Evolutionary conservation across 2,888 invertebrate genomes (phyloP).

Genomic region (Congeria kusceri): DNA sequence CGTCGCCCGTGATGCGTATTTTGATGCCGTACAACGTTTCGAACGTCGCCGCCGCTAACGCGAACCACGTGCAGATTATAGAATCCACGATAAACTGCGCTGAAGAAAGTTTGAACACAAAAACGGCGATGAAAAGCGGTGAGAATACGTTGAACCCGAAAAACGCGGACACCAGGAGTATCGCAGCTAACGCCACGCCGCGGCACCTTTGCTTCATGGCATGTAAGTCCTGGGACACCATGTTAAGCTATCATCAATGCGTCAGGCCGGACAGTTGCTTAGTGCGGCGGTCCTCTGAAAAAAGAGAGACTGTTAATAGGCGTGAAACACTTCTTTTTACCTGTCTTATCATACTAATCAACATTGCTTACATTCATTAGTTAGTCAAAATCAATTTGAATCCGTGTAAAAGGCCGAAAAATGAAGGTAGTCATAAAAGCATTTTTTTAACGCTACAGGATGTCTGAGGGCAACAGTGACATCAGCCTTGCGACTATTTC

Average conservation of each 20-base stretch:
- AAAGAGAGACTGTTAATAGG: too few species aligned
- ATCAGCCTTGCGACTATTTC: too few species aligned
- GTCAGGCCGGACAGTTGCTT: too few species aligned
- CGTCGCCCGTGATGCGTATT: slow-evolving; percentile 91
- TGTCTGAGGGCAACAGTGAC: too few species aligned
- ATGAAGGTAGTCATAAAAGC: too few species aligned
- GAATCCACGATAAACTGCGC: slow-evolving; percentile 54
- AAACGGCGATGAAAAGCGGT: slow-evolving; percentile 49
- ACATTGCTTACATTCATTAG: too few species aligned
- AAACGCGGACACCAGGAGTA: slow-evolving; percentile 38
- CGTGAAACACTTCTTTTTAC: too few species aligned
- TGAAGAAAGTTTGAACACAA: slow-evolving; percentile 15
- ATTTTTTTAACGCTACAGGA: too few species aligned
- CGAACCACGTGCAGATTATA: slow-evolving; percentile 55
- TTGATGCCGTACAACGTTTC: slow-evolving; percentile 90
- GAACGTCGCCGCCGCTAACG: slow-evolving; percentile 88
- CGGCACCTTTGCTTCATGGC: slow-evolving; percentile 35
- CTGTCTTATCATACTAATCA: too few species aligned
- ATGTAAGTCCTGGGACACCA: slow-evolving; percentile 16
- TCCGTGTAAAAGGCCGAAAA: too few species aligned
- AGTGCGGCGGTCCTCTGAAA: too few species aligned
- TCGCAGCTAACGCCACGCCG: slow-evolving; percentile 41
- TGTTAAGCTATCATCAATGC: neutral
- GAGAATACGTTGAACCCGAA: slow-evolving; percentile 43
- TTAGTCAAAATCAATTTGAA: too few species aligned